Percentiles rank a stretch among this genome's conserved stretches.
These are phyloP conservation scores for Benthosema pterotum DNA, from an alignment of 2,797 vertebrate species.

Conservation along the genomic window DNA sequence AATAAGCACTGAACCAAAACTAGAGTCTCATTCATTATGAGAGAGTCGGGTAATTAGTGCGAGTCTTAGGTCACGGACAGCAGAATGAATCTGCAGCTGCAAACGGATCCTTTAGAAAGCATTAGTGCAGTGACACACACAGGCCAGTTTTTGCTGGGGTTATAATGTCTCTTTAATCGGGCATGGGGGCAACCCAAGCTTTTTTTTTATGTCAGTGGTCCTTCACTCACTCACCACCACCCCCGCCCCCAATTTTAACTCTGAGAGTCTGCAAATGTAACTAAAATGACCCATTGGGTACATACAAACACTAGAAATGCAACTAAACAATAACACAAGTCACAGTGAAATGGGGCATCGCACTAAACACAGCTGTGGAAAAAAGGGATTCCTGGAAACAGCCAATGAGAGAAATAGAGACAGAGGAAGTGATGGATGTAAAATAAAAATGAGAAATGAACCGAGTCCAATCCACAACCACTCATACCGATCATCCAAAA, in stretches of 20 bases:
- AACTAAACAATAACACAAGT: too few species aligned
- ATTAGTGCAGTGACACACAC: constrained; percentile 6
- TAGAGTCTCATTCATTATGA: constrained; percentile 25
- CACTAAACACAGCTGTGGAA: constrained; percentile 6
- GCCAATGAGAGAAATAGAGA: constrained; percentile 2
- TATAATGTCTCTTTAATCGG: too few species aligned
- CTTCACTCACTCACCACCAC: neutral
- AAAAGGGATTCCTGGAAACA: constrained; percentile 19
- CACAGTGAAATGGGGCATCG: too few species aligned
- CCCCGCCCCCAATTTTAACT: too few species aligned
- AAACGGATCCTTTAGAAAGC: constrained; percentile 5
- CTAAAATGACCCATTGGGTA: too few species aligned
- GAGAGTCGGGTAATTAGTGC: constrained; percentile 25
- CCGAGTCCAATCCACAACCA: constrained; percentile 52
- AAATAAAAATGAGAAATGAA: constrained; percentile 64
- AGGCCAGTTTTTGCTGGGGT: neutral
- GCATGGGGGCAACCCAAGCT: neutral
- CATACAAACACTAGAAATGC: too few species aligned
- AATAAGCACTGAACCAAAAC: constrained; percentile 19
- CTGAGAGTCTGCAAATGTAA: too few species aligned
- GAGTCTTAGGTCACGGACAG: constrained; percentile 39
- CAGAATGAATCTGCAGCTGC: constrained; percentile 21
- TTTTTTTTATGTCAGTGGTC: constrained; percentile 26
- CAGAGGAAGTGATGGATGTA: constrained; percentile 33
- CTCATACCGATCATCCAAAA: constrained; percentile 62